Conservation (phyloP, 2,797 vertebrate genomes). For the Sebastes matsubarae region DNA sequence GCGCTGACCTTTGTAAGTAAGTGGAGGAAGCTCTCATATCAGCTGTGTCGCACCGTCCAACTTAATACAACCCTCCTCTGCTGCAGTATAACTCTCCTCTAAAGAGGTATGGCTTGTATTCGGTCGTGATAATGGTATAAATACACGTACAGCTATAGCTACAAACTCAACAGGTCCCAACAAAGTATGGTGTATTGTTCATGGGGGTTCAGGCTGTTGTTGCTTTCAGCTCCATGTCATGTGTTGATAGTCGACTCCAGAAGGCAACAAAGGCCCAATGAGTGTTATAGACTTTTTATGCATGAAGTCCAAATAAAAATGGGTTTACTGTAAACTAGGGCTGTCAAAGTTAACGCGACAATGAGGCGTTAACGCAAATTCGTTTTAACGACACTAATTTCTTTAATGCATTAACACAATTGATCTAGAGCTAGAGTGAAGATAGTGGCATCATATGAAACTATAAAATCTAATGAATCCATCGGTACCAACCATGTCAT, state of each 20-base stretch:
- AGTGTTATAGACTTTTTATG: too few species aligned
- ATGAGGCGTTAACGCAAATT: too few species aligned
- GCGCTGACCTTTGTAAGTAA: background rate
- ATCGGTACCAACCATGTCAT: too few species aligned
- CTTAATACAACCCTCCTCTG: background rate
- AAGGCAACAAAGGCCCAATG: background rate
- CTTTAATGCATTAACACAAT: too few species aligned
- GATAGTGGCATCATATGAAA: too few species aligned
- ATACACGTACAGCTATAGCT: background rate
- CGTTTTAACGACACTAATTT: too few species aligned
- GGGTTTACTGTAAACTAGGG: background rate
- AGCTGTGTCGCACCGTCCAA: background rate
- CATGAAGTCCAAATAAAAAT: background rate
- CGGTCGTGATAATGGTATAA: background rate
- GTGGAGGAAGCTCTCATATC: background rate
- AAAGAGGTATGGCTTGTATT: background rate
- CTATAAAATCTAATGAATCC: too few species aligned
- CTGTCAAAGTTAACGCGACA: too few species aligned
- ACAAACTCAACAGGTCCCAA: background rate
- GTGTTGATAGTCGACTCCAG: too few species aligned
- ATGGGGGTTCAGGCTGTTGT: background rate
- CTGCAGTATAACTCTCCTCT: background rate
- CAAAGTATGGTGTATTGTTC: too few species aligned
- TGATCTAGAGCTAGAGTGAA: too few species aligned
- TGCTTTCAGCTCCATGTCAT: background rate